Conservation (phyloP, 2,797 vertebrate species). For the Spheniscus humboldti region DNA sequence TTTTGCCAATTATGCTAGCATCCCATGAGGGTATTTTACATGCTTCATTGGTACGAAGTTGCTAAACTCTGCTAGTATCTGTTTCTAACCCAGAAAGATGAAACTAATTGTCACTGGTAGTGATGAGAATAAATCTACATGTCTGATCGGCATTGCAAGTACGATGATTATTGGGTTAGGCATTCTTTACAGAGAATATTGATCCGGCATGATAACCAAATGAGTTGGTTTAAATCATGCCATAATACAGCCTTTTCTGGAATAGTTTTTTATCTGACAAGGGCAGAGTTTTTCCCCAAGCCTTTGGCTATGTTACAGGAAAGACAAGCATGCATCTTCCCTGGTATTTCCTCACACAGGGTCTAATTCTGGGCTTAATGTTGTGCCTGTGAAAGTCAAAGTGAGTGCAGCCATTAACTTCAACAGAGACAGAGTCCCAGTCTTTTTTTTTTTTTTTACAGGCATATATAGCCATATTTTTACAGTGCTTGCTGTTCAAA, state of each 20-base stretch:
- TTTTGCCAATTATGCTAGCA: constrained; percentile 35
- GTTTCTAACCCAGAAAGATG: constrained; percentile 21
- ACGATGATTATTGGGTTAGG: not conserved
- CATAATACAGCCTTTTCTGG: not conserved
- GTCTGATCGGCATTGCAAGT: not conserved
- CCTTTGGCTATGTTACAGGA: not conserved
- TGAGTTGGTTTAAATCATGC: not conserved
- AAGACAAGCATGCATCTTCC: not conserved
- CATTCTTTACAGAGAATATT: not conserved
- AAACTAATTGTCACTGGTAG: constrained; percentile 7
- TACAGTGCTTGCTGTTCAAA: not conserved
- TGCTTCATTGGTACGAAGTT: constrained; percentile 9
- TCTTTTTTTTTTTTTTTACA: not conserved
- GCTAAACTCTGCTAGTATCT: constrained; percentile 18
- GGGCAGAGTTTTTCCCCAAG: not conserved
- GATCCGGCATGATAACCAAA: not conserved
- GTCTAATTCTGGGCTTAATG: not conserved
- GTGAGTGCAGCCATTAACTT: not conserved
- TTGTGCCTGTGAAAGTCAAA: not conserved
- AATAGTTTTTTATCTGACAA: not conserved
- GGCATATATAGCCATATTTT: not conserved
- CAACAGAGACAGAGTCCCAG: not conserved
- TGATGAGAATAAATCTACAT: not conserved
- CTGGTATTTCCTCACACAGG: accelerated
- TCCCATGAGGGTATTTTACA: constrained; percentile 44